Evolutionary conservation across 2,113 vertebrate genomes (phyloP).

Genomic region (Pandion haliaetus): DNA sequence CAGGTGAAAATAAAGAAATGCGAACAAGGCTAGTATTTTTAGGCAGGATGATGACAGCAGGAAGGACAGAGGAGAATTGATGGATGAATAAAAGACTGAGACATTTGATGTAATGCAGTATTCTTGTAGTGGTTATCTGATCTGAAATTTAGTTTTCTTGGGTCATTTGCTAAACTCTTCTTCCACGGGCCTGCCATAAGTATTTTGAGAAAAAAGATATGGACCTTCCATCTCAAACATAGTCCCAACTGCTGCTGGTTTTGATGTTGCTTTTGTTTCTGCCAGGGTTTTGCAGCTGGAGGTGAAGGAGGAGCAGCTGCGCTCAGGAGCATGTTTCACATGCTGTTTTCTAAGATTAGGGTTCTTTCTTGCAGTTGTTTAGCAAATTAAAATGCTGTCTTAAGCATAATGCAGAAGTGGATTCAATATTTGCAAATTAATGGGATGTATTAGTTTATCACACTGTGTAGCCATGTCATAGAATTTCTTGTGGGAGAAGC

Average conservation of each 20-base stretch:
- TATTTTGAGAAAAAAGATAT: not conserved
- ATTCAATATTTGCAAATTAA: not conserved
- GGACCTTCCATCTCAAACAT: not conserved
- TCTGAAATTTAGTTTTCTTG: not conserved
- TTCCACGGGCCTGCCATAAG: not conserved
- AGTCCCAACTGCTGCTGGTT: not conserved
- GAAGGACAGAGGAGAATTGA: not conserved
- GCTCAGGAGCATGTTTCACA: fast-evolving
- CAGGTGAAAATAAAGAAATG: not conserved
- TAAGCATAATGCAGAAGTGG: not conserved
- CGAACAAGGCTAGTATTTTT: not conserved
- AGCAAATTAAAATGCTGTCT: not conserved
- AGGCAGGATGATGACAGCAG: not conserved
- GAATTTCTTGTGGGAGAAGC: not conserved
- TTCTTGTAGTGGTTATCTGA: not conserved
- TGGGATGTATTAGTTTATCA: not conserved
- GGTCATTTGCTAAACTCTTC: not conserved
- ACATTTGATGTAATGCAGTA: not conserved
- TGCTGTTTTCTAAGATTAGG: not conserved
- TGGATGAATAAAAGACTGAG: not conserved
- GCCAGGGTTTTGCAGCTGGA: not conserved
- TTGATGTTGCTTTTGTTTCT: not conserved
- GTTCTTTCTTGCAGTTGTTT: not conserved
- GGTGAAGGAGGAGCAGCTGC: fast-evolving
- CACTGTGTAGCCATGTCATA: not conserved